phyloP scores from a whole-genome alignment of 1,140 invertebrate genomes.

The Coboldia fuscipes region DNA sequence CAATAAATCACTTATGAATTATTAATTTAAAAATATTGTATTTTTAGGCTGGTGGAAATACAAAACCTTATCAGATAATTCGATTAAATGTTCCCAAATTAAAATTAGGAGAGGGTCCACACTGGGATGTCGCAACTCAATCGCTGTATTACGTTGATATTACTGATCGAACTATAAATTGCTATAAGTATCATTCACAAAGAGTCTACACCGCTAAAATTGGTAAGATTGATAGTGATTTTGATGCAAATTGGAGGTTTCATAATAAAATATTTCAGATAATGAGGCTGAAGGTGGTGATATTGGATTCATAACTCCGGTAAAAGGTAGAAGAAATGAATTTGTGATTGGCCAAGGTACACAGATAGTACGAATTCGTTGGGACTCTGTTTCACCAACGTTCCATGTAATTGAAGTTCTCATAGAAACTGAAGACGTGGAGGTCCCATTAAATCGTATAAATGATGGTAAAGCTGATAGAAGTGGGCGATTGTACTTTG shows the following conservation, averaged over 20 bases:
- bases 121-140: constrained; percentile 32
- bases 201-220: constrained; percentile 1
- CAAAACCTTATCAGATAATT: too few relatives aligned
- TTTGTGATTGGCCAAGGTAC: constrained; percentile 27
- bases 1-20: too few relatives aligned
- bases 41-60: too few relatives aligned
- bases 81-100: too few relatives aligned
- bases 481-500: constrained; percentile 39
- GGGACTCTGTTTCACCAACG: constrained; percentile 23
- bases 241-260: background rate
- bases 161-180: constrained; percentile 5
- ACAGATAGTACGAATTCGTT: constrained; percentile 27
- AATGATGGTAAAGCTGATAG: constrained; percentile 56
- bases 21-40: too few relatives aligned
- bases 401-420: constrained; percentile 14
- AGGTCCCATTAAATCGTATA: constrained; percentile 26
- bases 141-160: constrained; percentile 27
- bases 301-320: constrained; percentile 29
- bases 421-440: constrained; percentile 22
- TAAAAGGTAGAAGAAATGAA: constrained; percentile 22
- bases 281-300: background rate
- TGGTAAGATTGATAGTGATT: too few relatives aligned
- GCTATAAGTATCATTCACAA: background rate
- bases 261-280: background rate
- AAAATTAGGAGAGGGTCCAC: constrained; percentile 35